Conservation (phyloP, 1,140 invertebrate species). For the Brachionus sp. region DNA sequence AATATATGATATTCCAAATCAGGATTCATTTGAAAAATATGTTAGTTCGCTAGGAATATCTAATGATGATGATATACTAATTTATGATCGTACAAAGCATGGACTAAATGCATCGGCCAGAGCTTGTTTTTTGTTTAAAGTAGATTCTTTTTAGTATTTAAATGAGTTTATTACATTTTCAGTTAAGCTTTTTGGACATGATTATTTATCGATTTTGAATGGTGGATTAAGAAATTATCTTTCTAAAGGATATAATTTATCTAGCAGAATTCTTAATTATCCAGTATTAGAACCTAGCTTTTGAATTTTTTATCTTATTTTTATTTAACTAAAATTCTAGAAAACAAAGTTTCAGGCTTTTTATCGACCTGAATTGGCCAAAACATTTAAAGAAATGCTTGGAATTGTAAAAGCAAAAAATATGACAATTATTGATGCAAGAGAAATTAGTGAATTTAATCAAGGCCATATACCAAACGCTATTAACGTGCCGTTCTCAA, state of each 20-base stretch:
- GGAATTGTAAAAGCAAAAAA: background rate
- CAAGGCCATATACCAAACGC: conserved; percentile 17
- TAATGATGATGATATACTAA: conserved; percentile 47
- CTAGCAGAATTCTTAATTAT: background rate
- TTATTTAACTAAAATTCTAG: conserved; percentile 13
- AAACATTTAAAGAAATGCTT: conserved; percentile 4
- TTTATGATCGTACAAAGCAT: conserved; percentile 47
- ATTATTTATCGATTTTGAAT: conserved; percentile 49
- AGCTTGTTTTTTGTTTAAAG: conserved; percentile 50
- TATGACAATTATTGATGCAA: background rate
- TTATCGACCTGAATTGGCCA: background rate
- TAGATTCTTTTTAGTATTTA: conserved; percentile 23
- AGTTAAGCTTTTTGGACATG: conserved; percentile 48
- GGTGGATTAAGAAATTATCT: conserved; percentile 49
- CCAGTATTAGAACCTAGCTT: background rate
- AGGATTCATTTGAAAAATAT: conserved; percentile 47
- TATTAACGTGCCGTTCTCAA: conserved; percentile 12
- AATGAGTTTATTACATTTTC: background rate
- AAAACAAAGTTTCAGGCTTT: conserved; percentile 46
- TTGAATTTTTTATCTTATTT: background rate
- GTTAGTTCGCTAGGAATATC: conserved; percentile 47
- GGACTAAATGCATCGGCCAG: conserved; percentile 49
- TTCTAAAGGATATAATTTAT: background rate
- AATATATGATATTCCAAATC: conserved; percentile 48
- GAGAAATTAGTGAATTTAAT: background rate